Percentiles rank a stretch among this genome's conserved stretches.
phyloP scores from a whole-genome alignment of 2,888 invertebrate genomes.

The Drepana falcataria region DNA sequence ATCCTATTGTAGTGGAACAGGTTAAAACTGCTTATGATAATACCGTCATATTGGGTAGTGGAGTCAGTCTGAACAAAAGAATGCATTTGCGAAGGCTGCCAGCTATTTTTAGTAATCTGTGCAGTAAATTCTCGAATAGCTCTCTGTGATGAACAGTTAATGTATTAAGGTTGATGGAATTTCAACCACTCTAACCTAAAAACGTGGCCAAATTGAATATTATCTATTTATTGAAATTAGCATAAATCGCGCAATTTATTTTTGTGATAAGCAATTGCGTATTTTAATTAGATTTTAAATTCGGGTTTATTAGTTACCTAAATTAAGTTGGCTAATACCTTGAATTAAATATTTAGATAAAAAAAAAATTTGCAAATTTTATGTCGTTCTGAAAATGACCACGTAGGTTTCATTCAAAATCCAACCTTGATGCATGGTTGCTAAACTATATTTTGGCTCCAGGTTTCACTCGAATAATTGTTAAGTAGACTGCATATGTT shows the following conservation, averaged over 20 bases:
- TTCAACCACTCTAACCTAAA: not conserved
- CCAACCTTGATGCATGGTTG: no score
- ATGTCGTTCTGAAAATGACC: no score
- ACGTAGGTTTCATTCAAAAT: no score
- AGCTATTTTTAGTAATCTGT: conserved; percentile 44
- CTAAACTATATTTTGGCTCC: not conserved
- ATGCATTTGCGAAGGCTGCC: conserved; percentile 44
- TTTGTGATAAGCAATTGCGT: not conserved
- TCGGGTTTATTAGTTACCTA: no score
- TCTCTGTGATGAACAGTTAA: conserved; percentile 21
- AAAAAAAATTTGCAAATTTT: no score
- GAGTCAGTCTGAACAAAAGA: conserved; percentile 32
- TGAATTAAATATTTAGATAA: no score
- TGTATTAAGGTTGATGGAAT: not conserved
- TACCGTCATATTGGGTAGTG: conserved; percentile 17
- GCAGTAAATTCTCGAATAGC: conserved; percentile 41
- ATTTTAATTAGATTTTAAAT: not conserved
- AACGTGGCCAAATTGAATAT: not conserved
- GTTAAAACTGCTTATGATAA: conserved; percentile 29
- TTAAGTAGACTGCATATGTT: not conserved
- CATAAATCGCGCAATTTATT: not conserved
- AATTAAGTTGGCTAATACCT: no score
- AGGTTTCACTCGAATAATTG: not conserved
- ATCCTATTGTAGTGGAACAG: conserved; percentile 57
- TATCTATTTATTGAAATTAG: not conserved